Evolutionary conservation across 2,113 vertebrate genomes (phyloP), one percentile per base, ranked within the genome.

Genomic region (Columba janthina): DNA sequence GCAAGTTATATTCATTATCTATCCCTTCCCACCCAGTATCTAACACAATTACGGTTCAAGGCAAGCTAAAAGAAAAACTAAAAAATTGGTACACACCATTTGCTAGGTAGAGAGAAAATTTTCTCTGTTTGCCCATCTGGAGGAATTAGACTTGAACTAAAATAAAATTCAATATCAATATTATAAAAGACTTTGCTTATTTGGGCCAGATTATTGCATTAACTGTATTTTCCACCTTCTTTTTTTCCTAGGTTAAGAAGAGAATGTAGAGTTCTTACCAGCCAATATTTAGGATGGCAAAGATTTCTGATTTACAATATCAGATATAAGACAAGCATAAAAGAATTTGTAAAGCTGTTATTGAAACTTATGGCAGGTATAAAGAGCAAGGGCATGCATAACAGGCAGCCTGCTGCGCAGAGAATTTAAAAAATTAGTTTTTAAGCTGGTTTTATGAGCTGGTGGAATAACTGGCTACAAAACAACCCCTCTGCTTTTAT

Each of bases 241-340:
- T 73, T 88, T 88, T 78, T 77, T 84, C 10, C 34, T 75, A 64
- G 48, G 36, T 58, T 91, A n/a, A 85, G 87, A 95, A 90, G 38
- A 93, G 28, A 46, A 46, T 46, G 44, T 18, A 46, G 48, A 71
- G 38, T 53, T 92, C 79, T 92, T 92, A 81, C 72, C 61, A 81
- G 65, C 53, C 72, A 90, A 76, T 75, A 83, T 93, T 93, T 95
- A 93, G n/a, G 75, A 90, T 88, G 78, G 91, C 90, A 96, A 62
- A 78, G 57, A 57, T 85, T 94, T 93, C 80, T 96, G 77, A 83
- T 92, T 85, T 82, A 90, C 42, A 83, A 7, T 34, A 95, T 46
- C 48, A 58, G 77, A 85, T 65, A 69, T 87, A 85, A 95, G 73
- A 81, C 73, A 88, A 85, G 73, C 66, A 85, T 81, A 82, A 93